Conservation (phyloP, 2,113 vertebrate genomes). For the Labrus mixtus region DNA sequence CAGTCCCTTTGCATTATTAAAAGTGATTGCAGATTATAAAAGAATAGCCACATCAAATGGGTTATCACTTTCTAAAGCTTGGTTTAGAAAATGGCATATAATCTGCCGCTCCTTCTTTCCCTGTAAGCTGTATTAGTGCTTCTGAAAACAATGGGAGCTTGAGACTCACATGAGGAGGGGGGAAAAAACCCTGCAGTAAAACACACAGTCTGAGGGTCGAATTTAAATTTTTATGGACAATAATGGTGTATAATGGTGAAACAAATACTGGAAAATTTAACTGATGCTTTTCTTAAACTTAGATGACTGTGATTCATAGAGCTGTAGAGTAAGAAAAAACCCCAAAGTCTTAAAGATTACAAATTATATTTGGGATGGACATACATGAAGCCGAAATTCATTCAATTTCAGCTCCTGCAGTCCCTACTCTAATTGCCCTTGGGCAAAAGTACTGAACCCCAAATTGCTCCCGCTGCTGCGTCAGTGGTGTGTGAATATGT, state of each 20-base stretch:
- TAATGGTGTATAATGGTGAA: neutral
- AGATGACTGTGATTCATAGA: neutral
- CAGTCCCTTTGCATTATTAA: conserved; percentile 36
- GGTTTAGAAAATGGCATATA: conserved; percentile 6
- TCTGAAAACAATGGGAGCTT: conserved; percentile 23
- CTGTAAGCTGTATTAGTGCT: neutral
- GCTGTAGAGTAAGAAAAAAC: conserved; percentile 14
- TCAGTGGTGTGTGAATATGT: too few relatives aligned
- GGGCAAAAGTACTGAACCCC: too few relatives aligned
- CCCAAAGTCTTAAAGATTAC: conserved; percentile 35
- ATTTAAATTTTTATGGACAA: conserved; percentile 14
- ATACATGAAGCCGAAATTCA: too few relatives aligned
- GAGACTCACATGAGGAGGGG: conserved; percentile 15
- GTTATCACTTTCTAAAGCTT: conserved; percentile 37
- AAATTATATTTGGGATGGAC: conserved; percentile 15
- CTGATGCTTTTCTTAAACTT: neutral
- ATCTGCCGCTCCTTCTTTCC: conserved; percentile 11
- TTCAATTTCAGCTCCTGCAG: too few relatives aligned
- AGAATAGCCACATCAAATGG: conserved; percentile 39
- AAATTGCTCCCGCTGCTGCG: too few relatives aligned
- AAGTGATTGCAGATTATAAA: conserved; percentile 48
- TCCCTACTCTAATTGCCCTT: too few relatives aligned
- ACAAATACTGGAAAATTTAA: neutral
- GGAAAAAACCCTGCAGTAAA: conserved; percentile 25
- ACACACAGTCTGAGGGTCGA: neutral